Base-by-base conservation (phyloP, 1,140 invertebrate genomes). In the Achroia grisella region DNA sequence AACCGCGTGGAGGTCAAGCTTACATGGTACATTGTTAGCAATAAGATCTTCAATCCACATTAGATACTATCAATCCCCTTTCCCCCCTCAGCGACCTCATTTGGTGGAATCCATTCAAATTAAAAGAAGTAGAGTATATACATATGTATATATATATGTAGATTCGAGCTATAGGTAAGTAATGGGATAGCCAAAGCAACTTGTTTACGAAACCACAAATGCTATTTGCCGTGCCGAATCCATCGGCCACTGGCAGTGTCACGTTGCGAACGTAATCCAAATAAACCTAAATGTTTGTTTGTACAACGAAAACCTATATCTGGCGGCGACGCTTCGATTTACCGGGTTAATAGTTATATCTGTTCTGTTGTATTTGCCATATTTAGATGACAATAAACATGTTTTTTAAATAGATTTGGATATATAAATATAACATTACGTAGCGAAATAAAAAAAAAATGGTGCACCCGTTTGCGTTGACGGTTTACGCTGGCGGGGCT, bases 191-290 rank as follows among this genome's bases (percentile, higher is more conserved):
- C 62, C 64, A 43, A 40, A 37, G 39, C 56, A 57, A 71, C 52
- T 64, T 77, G 68, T 73, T 77, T 76, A 56, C 56, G 36, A 37
- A 66, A 39, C 56, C 62, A 65, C 69, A 75, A 75, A 73, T 73
- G 70, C 60, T 73, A 68, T 77, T 73, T 73, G 53, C 63, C 58
- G 67, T 73, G 53, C 63, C 58, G 67, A 77, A 71, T 70, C 65
- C 68, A 44, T 40, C 59, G 72, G 53, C 73, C 63, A 63, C 44
- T 69, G 68, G 35, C 60, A 65, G 70, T 73, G 65, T 73, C 73
- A 73, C 65, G 68, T 77, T 71, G 59, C 64, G 35, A 23, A 56
- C 45, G 52, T 47, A 68, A 52, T 29, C 56, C 66, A 71, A 71
- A 75, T 66, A 75, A 59, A 67, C 51, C 50, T 65, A 64, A 68